Evolutionary conservation across 2,113 vertebrate species (phyloP).

Genomic region (Tragelaphus imberbis): DNA sequence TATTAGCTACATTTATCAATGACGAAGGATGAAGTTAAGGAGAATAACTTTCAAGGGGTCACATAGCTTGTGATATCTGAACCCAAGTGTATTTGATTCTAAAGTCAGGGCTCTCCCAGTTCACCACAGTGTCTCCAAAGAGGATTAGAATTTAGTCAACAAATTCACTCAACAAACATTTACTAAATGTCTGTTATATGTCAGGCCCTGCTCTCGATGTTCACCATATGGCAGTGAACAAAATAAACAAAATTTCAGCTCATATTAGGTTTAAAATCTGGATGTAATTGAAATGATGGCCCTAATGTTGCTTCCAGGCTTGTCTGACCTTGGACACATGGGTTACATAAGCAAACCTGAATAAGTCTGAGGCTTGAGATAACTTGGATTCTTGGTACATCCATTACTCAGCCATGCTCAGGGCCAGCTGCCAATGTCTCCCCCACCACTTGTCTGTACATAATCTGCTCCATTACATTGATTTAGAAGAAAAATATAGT

Average conservation of each 20-base stretch:
- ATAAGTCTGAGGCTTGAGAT: neutral
- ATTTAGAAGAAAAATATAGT: slow-evolving; percentile 45
- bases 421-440: slow-evolving; percentile 44
- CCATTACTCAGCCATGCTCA: slow-evolving; percentile 1
- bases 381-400: slow-evolving; percentile 13
- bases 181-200: neutral
- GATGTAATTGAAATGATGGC: neutral
- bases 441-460: neutral
- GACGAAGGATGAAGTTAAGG: neutral
- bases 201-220: neutral
- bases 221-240: neutral
- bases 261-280: neutral
- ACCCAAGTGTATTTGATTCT: neutral
- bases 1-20: neutral
- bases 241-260: slow-evolving; percentile 21
- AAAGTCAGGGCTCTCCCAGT: neutral
- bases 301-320: neutral
- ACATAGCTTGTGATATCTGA: neutral
- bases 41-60: neutral
- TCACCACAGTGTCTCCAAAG: neutral
- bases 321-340: neutral
- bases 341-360: slow-evolving; percentile 25
- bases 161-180: neutral
- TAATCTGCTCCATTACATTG: slow-evolving; percentile 45
- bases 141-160: neutral